Evolutionary conservation across 1,140 invertebrate species (phyloP).

Genomic region (Hypsibius dujardini): DNA sequence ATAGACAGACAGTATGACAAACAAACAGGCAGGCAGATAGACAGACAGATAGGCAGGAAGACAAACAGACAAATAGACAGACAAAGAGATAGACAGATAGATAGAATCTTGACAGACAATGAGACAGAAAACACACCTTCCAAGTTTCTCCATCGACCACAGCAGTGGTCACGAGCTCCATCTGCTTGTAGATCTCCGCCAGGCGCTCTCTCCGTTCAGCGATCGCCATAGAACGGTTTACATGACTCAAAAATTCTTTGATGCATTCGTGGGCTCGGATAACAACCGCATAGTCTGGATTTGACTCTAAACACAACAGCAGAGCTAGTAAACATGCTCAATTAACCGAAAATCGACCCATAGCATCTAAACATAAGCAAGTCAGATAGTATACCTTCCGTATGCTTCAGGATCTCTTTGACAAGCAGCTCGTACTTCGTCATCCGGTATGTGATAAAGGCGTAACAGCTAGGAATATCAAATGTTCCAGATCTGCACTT

Average conservation of each 20-base stretch:
- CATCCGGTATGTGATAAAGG: not conserved
- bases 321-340: too few species aligned
- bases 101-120: too few species aligned
- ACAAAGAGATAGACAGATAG: too few species aligned
- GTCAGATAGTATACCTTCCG: not conserved
- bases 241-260: not conserved
- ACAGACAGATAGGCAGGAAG: too few species aligned
- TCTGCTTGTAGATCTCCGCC: not conserved
- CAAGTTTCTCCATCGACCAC: not conserved
- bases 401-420: not conserved
- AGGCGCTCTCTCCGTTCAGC: not conserved
- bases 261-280: not conserved
- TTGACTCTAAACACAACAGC: not conserved
- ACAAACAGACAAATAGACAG: too few species aligned
- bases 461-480: not conserved
- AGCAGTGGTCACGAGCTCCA: not conserved
- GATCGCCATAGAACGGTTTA: not conserved
- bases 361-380: not conserved
- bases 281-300: not conserved
- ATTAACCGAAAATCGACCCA: not conserved
- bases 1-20: too few species aligned
- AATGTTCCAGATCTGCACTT: not conserved
- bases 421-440: not conserved
- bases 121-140: too few species aligned
- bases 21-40: too few species aligned